These are phyloP conservation scores for Alca torda DNA, from an alignment of 2,797 vertebrate species.

Conservation along the genomic window DNA sequence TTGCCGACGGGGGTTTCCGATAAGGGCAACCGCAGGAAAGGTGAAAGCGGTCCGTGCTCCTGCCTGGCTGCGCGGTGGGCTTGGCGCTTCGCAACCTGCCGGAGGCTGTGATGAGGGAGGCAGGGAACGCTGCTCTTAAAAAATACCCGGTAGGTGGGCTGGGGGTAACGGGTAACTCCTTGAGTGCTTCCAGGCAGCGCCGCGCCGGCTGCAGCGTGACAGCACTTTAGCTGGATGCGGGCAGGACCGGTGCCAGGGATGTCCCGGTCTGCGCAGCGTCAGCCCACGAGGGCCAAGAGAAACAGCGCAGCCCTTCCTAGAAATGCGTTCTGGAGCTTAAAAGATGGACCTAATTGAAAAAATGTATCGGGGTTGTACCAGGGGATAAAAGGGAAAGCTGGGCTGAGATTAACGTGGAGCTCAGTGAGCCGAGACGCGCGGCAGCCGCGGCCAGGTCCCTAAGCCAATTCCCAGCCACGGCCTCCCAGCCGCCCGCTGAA, in stretches of 20 bases:
- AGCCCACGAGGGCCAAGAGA: not conserved
- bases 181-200: not conserved
- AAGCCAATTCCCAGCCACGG: not conserved
- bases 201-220: not conserved
- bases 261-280: not conserved
- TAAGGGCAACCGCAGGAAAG: rapidly evolving
- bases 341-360: conserved; percentile 33
- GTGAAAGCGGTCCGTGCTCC: not conserved
- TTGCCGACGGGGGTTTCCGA: not conserved
- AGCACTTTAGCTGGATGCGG: not conserved
- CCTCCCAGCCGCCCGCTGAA: not conserved
- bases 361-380: not conserved
- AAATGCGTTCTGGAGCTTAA: conserved; percentile 25
- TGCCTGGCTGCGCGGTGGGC: not conserved
- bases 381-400: conserved; percentile 55
- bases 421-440: not conserved
- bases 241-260: conserved; percentile 42
- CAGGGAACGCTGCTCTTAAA: not conserved
- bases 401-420: conserved; percentile 43
- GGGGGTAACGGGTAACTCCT: not conserved
- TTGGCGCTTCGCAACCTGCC: not conserved
- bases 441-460: not conserved
- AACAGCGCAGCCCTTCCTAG: conserved; percentile 40
- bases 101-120: not conserved
- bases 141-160: not conserved